Base-by-base conservation (phyloP, 2,113 vertebrate species). In the Zingel zingel region DNA sequence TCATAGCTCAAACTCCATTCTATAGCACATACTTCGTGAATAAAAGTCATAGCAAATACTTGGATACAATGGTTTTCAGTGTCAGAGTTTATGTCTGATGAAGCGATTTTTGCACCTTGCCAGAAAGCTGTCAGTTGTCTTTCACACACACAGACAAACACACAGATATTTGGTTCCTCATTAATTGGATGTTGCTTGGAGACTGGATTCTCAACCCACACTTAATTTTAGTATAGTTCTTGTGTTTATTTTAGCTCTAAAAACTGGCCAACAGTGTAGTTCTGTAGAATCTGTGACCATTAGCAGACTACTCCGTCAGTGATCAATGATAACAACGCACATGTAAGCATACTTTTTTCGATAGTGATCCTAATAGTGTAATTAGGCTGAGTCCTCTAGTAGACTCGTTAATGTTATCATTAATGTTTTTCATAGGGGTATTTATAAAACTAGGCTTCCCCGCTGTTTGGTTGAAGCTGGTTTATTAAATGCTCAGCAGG, bases 401-500 rank as follows among this genome's bases (percentile, higher is more conserved):
- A 80, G 56, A 64, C 66, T 74, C 65, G 33, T 81, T 84, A 87
- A 18, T 85, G 63, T 79, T 56, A 25, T 64, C 43, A 68, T 74
- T 81, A 69, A 83, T 84, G 68, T 81, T 89, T 69, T 79, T 73
- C 51, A 71, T 54, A 8, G 13, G 23, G 56, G 30, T 88, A 90
- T 92, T 94, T 91, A 84, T 91, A 88, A 91, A 86, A 69, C 33
- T 0, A 53, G 9, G 53, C 19, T 75, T 23, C 62, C 81, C 89
- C 56, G 83, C 86, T 91, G 85, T 86, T 87, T 84, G 25, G 81
- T 74, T 79, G 82, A 82, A 81, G 69, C 78, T 84, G 85, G 72
- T 89, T 90, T 92, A 92, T 93, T 91, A 92, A 77, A 58, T 88
- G 43, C 89, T 84, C 88, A 84, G 88, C 69, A 64, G 86, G 90